Evolutionary conservation across 2,113 vertebrate genomes (phyloP).

Genomic region (Pedetes capensis): DNA sequence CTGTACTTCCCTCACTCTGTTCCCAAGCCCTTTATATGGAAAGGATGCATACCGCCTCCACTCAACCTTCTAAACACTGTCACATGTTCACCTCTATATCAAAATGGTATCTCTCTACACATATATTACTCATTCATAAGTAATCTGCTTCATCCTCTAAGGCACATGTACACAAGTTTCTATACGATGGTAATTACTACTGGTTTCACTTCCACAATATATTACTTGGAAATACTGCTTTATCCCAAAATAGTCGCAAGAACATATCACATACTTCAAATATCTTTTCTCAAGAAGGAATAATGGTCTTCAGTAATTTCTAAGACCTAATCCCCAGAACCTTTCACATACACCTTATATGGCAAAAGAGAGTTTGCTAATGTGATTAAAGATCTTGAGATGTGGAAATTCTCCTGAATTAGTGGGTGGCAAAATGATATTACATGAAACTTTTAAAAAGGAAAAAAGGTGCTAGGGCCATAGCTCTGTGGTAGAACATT

Average conservation of each 20-base stretch:
- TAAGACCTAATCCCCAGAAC: neutral
- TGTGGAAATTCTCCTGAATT: neutral
- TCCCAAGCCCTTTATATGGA: neutral
- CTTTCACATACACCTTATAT: neutral
- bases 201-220: neutral
- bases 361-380: neutral
- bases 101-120: neutral
- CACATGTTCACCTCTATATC: neutral
- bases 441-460: neutral
- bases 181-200: neutral
- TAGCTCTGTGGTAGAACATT: neutral
- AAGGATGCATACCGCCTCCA: neutral
- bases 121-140: neutral
- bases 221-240: neutral
- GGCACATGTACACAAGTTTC: neutral
- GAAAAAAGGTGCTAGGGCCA: neutral
- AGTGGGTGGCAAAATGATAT: neutral
- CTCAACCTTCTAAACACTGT: neutral
- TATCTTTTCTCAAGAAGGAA: neutral
- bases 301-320: neutral
- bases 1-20: neutral
- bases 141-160: neutral
- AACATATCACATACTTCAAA: neutral
- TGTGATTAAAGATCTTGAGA: neutral
- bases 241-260: neutral